These are phyloP conservation scores for Drosophila paramelanica DNA, from an alignment of 2,888 invertebrate species.

Conservation along the genomic window DNA sequence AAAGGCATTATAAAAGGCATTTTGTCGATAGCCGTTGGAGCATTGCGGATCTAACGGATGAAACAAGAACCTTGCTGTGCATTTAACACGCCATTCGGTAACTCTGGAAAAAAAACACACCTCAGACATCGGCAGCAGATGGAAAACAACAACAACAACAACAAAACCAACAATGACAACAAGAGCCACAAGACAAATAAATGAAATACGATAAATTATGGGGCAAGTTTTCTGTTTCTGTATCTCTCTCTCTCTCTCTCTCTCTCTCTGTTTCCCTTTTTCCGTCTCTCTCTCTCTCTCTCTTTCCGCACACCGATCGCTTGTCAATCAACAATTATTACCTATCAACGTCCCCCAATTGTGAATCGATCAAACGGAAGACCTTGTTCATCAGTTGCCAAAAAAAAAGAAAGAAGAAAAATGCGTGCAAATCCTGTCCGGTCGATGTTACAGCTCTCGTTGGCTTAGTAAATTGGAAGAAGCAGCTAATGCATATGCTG, in stretches of 20 bases:
- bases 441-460: not conserved
- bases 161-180: constrained; percentile 41
- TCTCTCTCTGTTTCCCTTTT: not conserved
- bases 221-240: constrained; percentile 68
- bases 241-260: constrained; percentile 3
- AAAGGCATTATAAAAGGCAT: constrained; percentile 64
- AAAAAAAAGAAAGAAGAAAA: constrained; percentile 33
- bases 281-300: not conserved
- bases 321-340: constrained; percentile 69
- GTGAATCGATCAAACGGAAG: constrained; percentile 77
- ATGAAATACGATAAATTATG: constrained; percentile 78
- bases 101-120: constrained; percentile 46
- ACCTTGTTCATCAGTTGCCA: constrained; percentile 61
- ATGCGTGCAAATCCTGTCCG: constrained; percentile 63
- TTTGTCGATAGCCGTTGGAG: constrained; percentile 50
- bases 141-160: constrained; percentile 29
- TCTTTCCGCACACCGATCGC: constrained; percentile 19
- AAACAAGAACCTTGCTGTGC: constrained; percentile 79
- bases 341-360: constrained; percentile 67
- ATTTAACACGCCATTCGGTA: constrained; percentile 72
- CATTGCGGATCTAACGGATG: constrained; percentile 81
- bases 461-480: not conserved
- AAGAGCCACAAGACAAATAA: constrained; percentile 44
- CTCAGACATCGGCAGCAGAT: constrained; percentile 36
- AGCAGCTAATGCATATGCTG: not conserved